Evolutionary conservation across 2,113 vertebrate species (phyloP).

Genomic region (Jacana jacana): DNA sequence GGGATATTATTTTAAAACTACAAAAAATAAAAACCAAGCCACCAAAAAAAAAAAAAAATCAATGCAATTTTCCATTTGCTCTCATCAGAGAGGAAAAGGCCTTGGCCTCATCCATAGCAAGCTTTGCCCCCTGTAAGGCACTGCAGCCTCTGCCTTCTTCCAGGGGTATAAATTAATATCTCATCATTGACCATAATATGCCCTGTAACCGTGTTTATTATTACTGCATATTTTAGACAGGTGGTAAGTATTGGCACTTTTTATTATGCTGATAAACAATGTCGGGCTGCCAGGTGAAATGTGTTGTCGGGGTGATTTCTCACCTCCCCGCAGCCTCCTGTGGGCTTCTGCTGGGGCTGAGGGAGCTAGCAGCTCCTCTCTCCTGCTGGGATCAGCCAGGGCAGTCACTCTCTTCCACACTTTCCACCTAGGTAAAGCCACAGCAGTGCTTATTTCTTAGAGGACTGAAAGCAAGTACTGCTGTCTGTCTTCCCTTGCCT

Average conservation of each 20-base stretch:
- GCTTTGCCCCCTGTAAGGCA: not conserved
- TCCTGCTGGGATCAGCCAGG: not conserved
- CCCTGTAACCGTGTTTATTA: constrained; percentile 67
- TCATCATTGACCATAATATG: constrained; percentile 66
- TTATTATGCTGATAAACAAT: constrained; percentile 77
- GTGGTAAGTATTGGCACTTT: constrained; percentile 73
- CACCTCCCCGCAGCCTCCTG: not conserved
- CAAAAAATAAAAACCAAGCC: not conserved
- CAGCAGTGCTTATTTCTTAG: not conserved
- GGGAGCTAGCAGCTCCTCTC: not conserved
- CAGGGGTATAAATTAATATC: constrained; percentile 61
- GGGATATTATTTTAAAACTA: constrained; percentile 13
- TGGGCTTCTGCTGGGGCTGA: constrained; percentile 5
- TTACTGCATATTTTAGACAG: constrained; percentile 72
- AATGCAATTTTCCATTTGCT: constrained; percentile 29
- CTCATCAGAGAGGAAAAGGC: constrained; percentile 37
- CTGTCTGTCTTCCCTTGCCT: not conserved
- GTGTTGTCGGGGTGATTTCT: constrained; percentile 71
- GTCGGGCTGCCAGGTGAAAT: constrained; percentile 62
- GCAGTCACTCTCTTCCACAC: rapidly evolving
- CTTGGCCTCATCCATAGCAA: not conserved
- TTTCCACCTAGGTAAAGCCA: not conserved
- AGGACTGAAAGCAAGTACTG: not conserved
- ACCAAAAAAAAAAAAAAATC: not conserved
- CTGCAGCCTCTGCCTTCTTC: not conserved